Evolutionary conservation across 2,888 invertebrate species (phyloP), one percentile per base, ranked within the genome.

Genomic region (Calephelis perditalis): DNA sequence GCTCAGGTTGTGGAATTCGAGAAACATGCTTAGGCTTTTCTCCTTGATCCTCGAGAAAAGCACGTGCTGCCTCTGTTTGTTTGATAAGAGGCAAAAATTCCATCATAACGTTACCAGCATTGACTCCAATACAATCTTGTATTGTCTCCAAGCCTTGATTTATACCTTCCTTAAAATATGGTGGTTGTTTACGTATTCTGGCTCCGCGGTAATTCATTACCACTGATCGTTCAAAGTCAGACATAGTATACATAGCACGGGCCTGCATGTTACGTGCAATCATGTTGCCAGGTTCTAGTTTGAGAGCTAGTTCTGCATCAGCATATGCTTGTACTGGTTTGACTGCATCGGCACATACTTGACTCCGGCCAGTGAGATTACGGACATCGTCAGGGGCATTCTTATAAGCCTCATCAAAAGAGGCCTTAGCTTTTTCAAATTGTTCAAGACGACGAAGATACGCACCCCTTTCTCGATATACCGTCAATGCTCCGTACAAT

Each of bases 121-220:
- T 86, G 4, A 67, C 61, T n/a, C 90, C 90, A 7, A 90, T 81
- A 65, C 87, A 89, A 67, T 89, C 89, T 72, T 89, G 85, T 64
- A 90, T 86, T 7, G 90, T 90, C 72, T 90, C 88, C 1, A 82
- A 61, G 3, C 89, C 89, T 71, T 89, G 87, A 68, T 83, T 86
- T 15, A 88, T 87, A n/a, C 90, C 89, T 68, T 88, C 89, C 55
- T 71, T 78, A 66, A 90, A 90, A 67, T 90, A 90, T 0, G 86
- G 85, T 2, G 90, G 90, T 64, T 87, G 84, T 5, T 75, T 75
- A 9, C 90, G 81, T 40, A 65, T 62, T 35, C 83, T 73, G 0
- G 77, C 68, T 2, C 90, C 90, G 5, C 89, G 80, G 62, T 73
- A 84, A 68, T 88, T 89, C 79, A 86, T 85, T n/a, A 89, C 84